phyloP scores from a whole-genome alignment of 1,140 invertebrate genomes.

The Apis dorsata region DNA sequence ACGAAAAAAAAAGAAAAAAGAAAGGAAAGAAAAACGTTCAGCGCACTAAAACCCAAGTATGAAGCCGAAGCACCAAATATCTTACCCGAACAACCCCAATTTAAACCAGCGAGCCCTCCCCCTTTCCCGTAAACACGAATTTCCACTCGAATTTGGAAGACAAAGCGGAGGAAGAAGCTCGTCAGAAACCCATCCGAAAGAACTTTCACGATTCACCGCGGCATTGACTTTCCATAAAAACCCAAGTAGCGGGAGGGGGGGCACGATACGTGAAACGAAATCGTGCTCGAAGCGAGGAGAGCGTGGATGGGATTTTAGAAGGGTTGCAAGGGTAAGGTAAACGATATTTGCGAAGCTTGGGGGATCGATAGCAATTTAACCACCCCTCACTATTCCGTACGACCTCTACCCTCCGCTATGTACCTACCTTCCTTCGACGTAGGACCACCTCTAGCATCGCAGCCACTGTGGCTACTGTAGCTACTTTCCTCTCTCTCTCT shows the following conservation, averaged over 20 bases:
- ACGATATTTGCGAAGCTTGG: conserved; percentile 66
- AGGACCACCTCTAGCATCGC: conserved; percentile 14
- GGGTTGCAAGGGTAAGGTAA: conserved; percentile 61
- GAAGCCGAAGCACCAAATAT: not conserved
- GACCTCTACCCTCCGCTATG: conserved; percentile 50
- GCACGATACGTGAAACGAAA: conserved; percentile 28
- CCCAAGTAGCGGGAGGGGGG: not conserved
- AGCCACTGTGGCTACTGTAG: not conserved
- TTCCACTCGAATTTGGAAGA: not conserved
- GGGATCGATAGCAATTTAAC: conserved; percentile 73
- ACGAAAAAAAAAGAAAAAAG: no score
- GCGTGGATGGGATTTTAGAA: conserved; percentile 26
- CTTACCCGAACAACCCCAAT: not conserved
- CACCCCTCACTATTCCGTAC: conserved; percentile 61
- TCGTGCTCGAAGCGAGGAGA: conserved; percentile 34
- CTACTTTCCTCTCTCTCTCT: conserved; percentile 8
- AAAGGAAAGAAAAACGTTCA: no score
- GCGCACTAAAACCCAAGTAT: no score
- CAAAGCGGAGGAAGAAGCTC: not conserved
- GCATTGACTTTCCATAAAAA: conserved; percentile 36
- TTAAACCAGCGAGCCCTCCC: not conserved
- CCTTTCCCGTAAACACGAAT: not conserved
- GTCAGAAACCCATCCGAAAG: not conserved
- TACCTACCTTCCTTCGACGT: conserved; percentile 32
- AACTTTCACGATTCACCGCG: not conserved